These are phyloP conservation scores for Cosmia trapezina DNA, from an alignment of 2,888 invertebrate genomes.

Conservation along the genomic window DNA sequence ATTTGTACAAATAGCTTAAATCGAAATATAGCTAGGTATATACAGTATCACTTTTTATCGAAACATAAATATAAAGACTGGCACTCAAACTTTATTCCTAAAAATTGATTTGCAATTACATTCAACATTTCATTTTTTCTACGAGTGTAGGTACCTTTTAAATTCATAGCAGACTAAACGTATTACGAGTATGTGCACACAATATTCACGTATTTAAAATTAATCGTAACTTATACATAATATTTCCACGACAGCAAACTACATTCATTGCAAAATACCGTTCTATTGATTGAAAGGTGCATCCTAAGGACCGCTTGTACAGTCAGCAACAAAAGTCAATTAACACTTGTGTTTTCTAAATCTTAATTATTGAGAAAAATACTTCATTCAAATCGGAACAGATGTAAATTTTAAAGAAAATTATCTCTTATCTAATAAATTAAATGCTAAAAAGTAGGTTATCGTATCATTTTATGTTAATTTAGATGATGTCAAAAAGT, in stretches of 20 bases:
- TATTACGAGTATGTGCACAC: background rate
- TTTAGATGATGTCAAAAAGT: too few species aligned
- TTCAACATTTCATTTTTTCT: background rate
- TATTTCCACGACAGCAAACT: background rate
- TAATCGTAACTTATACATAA: background rate
- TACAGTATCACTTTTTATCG: slow-evolving; percentile 54
- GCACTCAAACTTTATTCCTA: slow-evolving; percentile 8
- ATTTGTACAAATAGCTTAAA: slow-evolving; percentile 72
- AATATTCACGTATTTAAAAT: slow-evolving; percentile 1
- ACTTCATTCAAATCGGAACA: too few species aligned
- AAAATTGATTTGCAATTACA: background rate
- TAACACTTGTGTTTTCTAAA: too few species aligned
- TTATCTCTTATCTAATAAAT: too few species aligned
- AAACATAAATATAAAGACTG: slow-evolving; percentile 12
- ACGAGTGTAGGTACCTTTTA: background rate
- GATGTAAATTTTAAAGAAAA: too few species aligned
- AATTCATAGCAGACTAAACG: background rate
- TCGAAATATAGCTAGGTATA: slow-evolving; percentile 41
- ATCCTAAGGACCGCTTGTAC: background rate
- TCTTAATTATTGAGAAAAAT: too few species aligned
- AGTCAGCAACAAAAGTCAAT: too few species aligned
- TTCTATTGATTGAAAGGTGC: background rate
- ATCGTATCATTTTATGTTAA: too few species aligned
- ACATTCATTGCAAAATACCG: background rate
- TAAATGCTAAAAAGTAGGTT: too few species aligned